These are phyloP conservation scores for Omphaloscelis lunosa DNA, from an alignment of 2,888 invertebrate species.

Conservation along the genomic window DNA sequence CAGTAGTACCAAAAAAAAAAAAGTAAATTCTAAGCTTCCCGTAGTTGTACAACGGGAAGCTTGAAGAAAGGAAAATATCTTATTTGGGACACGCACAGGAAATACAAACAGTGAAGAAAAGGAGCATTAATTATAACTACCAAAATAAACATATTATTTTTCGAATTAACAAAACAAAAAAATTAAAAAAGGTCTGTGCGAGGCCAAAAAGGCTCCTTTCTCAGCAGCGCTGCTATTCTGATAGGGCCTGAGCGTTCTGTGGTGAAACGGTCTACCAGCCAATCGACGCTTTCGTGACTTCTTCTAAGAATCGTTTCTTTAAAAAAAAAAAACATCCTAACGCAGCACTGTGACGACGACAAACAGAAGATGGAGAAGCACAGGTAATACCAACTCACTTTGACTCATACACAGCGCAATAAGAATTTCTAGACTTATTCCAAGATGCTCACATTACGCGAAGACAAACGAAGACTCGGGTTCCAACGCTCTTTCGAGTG, in stretches of 20 bases:
- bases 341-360: background rate
- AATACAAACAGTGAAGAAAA: background rate
- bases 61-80: too few relatives aligned
- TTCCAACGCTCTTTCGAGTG: slow-evolving; percentile 45
- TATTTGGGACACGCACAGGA: background rate
- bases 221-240: background rate
- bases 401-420: slow-evolving; percentile 54
- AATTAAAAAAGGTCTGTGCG: background rate
- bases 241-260: background rate
- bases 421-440: slow-evolving; percentile 58
- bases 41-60: too few relatives aligned
- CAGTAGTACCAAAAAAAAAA: too few relatives aligned
- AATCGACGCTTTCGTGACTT: background rate
- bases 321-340: background rate
- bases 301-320: too few relatives aligned
- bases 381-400: slow-evolving; percentile 39
- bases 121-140: background rate
- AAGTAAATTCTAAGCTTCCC: too few relatives aligned
- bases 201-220: background rate
- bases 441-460: slow-evolving; percentile 56
- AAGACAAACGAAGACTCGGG: slow-evolving; percentile 60
- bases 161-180: background rate
- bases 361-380: slow-evolving; percentile 33
- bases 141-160: too few relatives aligned
- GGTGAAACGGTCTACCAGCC: background rate